Evolutionary conservation across 2,888 invertebrate species (phyloP), one percentile per base, ranked within the genome.

Genomic region (Lypha dubia): DNA sequence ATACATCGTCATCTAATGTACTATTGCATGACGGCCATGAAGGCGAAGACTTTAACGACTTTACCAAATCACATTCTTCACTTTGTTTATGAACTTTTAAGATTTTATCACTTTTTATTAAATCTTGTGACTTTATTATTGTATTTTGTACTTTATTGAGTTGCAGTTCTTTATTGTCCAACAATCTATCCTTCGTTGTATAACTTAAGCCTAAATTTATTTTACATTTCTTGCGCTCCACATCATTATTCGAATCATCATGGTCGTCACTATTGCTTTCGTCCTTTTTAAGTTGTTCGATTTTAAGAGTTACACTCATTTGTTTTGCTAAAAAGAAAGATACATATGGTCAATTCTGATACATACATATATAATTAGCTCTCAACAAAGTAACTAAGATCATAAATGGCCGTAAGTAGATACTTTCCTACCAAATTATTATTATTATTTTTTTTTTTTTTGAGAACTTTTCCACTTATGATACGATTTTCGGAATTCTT

Each of bases 281-380:
- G 3, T 56, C 35, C 32, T 46, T 20, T 22, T 35, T 22, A 22
- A 32, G n/a, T 20, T 62, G 5, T 38, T 35, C 49, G 0, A 9
- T 22, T 15, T 46, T 22, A n/a, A 56, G 13, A n/a, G 44, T 32
- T 44, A 17, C 24, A 35, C 22, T 75, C 75, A 75, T 75, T 75
- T 46, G 3, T 53, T 24, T 17, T 28, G 20, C 63, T 65, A 51
- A 0, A 75, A 75, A 0, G 24, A 60, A 51, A 74, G 13, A 38
- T n/a, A 58, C 44, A 49, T 3, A 20, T 7, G 2, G 15, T 1
- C 13, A 41, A 41, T 41, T 4, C 6, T n/a, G n/a, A 41, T 41
- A 5, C 35, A 35, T 28, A 28, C 28, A 28, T 4, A 28, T 28
- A 28, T 28, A 28, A 28, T 4, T n/a, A n/a, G n/a, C n/a, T n/a